Conservation (phyloP, 2,888 invertebrate genomes). For the Stenodera caucasica region DNA sequence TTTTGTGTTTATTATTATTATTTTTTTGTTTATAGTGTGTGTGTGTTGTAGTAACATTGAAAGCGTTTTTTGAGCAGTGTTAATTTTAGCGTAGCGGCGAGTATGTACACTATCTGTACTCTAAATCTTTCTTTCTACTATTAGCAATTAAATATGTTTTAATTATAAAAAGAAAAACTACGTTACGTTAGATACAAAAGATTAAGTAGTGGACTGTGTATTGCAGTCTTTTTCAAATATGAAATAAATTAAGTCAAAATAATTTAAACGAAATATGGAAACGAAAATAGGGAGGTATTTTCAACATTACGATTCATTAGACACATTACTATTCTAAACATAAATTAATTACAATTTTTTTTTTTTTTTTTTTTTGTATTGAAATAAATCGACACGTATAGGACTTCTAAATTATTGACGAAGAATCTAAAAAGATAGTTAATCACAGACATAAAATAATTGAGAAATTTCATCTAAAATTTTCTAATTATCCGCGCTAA, state of each 20-base stretch:
- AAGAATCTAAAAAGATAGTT: slow-evolving; percentile 45
- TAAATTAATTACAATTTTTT: slow-evolving; percentile 38
- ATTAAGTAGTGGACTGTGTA: slow-evolving; percentile 22
- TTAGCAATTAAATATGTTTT: slow-evolving; percentile 15
- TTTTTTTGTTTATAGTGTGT: slow-evolving; percentile 18
- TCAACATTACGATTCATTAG: slow-evolving; percentile 33
- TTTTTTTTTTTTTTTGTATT: slow-evolving; percentile 9
- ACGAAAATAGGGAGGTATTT: slow-evolving; percentile 8
- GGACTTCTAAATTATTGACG: slow-evolving; percentile 25
- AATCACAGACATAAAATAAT: slow-evolving; percentile 53
- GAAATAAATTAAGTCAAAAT: slow-evolving; percentile 18
- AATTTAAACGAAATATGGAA: slow-evolving; percentile 18
- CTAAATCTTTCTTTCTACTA: slow-evolving; percentile 15
- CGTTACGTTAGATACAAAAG: slow-evolving; percentile 20
- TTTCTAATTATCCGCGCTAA: slow-evolving; percentile 58
- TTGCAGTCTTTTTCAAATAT: slow-evolving; percentile 20
- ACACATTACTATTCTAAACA: slow-evolving; percentile 41
- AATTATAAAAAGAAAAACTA: slow-evolving; percentile 20
- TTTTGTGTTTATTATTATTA: slow-evolving; percentile 5
- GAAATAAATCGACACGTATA: slow-evolving; percentile 36
- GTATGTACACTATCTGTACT: slow-evolving; percentile 25
- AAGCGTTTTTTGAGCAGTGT: slow-evolving; percentile 22
- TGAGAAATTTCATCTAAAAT: slow-evolving; percentile 34
- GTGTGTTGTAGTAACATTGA: slow-evolving; percentile 16
- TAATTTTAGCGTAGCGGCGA: slow-evolving; percentile 26